Evolutionary conservation across 1,140 invertebrate genomes (phyloP), one percentile per base, ranked within the genome.

Genomic region (Hylaeus volcanicus): DNA sequence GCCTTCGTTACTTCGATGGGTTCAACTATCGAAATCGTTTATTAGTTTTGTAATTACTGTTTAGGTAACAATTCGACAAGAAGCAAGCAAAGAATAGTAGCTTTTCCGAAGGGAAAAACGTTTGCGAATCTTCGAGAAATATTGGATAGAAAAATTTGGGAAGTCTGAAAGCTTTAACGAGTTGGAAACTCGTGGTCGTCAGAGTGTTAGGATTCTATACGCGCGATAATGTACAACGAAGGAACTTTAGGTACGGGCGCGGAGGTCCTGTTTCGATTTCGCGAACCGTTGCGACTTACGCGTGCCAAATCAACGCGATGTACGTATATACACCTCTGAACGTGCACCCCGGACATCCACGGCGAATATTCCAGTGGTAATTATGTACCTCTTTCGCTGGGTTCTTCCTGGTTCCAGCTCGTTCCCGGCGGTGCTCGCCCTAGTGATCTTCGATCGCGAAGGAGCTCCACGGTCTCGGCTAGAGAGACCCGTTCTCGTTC

Each of bases 191-290:
- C 2, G 45, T 8, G 45, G 45, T 8, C 45, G 45, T 48, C 45
- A 48, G 5, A 48, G 45, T 48, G 45, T 8, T 48, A 48, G 8
- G 2, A 48, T 48, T 48, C 45, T 48, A 48, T 74, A 55, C 74
- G 43, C 64, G 76, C 60, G 74, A 79, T 80, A 81, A 76, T 55
- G 56, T 72, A 72, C 56, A 69, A 81, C 56, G 68, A 73, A 70
- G 81, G 81, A 85, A 84, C 83, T 89, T 75, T 82, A 79, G 80
- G 70, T 89, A 74, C 66, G 77, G 58, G 74, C 60, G 55, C 56
- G 60, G 48, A 86, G 68, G 64, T 60, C 74, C 73, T 76, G 15
- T 48, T 60, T 26, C 61, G 60, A 79, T 51, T 55, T 48, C 63
- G 53, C 58, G 74, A 76, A 72, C 39, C 64, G 15, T 60, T 60